A percentile compares a stretch with the other conserved stretches of the same genome.
Conservation (phyloP, 2,113 vertebrate species). For the Tragelaphus scriptus region DNA sequence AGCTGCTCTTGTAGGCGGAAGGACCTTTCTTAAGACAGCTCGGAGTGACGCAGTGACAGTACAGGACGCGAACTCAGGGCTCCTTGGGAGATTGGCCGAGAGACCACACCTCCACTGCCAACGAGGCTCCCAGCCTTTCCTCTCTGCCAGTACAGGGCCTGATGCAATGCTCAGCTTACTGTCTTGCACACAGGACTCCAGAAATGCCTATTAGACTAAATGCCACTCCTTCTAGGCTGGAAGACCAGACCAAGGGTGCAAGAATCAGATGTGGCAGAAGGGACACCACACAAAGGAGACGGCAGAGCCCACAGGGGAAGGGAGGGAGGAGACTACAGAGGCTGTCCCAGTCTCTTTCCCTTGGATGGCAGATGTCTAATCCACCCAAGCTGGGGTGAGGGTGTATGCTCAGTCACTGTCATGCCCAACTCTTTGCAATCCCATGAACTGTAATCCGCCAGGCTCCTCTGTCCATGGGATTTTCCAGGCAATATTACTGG, state of each 20-base stretch:
- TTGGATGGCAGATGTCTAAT: not conserved
- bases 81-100: not conserved
- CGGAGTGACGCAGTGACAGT: fast-evolving
- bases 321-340: not conserved
- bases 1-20: not conserved
- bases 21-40: not conserved
- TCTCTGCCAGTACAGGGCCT: not conserved
- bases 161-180: not conserved
- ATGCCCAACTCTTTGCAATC: not conserved
- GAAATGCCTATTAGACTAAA: not conserved
- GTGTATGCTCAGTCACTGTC: fast-evolving
- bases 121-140: not conserved
- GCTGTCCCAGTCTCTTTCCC: fast-evolving
- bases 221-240: not conserved
- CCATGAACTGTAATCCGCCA: not conserved
- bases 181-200: not conserved
- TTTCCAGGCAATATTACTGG: not conserved
- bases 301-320: not conserved
- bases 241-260: not conserved
- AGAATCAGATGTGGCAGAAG: not conserved
- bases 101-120: not conserved
- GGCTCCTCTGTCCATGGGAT: not conserved
- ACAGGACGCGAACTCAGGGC: not conserved
- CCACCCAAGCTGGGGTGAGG: too few relatives aligned
- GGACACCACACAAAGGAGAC: not conserved